Evolutionary conservation across 1,140 invertebrate species (phyloP), one percentile per base, ranked within the genome.

Genomic region (Mylabris phalerata): DNA sequence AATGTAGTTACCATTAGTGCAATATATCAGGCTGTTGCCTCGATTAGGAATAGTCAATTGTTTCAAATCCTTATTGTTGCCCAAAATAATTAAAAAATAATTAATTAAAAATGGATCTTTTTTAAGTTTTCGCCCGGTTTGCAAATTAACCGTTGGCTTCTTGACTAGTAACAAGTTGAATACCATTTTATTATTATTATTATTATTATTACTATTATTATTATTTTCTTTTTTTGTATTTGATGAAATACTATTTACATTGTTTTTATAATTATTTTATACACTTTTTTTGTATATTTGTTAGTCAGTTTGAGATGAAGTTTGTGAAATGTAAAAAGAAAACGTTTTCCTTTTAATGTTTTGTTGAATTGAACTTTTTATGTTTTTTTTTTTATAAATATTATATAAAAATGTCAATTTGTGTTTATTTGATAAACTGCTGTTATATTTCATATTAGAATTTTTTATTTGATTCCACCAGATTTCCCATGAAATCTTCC

Each of bases 211-310:
- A 52, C 25, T 45, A 54, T 46, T 54, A 46, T 54, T 32, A 32
- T 32, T 32, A 32, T 69, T 67, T 70, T 68, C 60, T 66, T 63
- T 66, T 62, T 63, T 61, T 64, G 64, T 69, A 57, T 65, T 67
- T 70, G 65, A 70, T 60, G 58, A 64, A 71, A 67, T 72, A 59
- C 51, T 59, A 67, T 68, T 65, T 71, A 66, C 67, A 70, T 71
- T 72, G 68, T 72, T 72, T 71, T 68, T 72, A 69, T 72, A 70
- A 67, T 71, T 68, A 69, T 72, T 72, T 72, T 72, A 65, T 72
- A 71, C 67, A 72, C 68, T 71, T 71, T 72, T 71, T 71, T 72
- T 72, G 66, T 72, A 71, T 72, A 69, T 70, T 71, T 72, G 69
- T 71, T 71, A 71, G 69, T 67, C 61, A 60, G 63, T 68, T 65